A percentile compares a stretch with the other conserved stretches of the same genome.
phyloP scores from a whole-genome alignment of 2,888 invertebrate species.

The Cordilura impudica region DNA sequence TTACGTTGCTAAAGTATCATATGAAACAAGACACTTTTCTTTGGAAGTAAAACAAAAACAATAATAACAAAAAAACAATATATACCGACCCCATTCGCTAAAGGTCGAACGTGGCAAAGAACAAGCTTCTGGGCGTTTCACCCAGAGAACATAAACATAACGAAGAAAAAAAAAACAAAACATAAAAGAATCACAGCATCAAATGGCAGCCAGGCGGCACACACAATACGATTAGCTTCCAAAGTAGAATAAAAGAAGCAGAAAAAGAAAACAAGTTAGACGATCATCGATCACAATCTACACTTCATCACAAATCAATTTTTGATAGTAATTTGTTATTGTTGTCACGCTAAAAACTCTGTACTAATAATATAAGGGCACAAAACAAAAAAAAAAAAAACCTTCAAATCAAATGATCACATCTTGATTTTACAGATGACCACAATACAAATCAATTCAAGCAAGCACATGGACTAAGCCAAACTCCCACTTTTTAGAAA shows the following conservation, averaged over 20 bases:
- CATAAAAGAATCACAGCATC: conserved; percentile 35
- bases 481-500: background rate
- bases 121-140: conserved; percentile 65
- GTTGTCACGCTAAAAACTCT: conserved; percentile 58
- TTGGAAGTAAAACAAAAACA: conserved; percentile 28
- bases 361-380: background rate
- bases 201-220: conserved; percentile 48
- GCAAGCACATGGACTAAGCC: no score
- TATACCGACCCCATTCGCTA: conserved; percentile 57
- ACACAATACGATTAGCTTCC: conserved; percentile 48
- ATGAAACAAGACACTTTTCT: conserved; percentile 39
- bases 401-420: conserved; percentile 30
- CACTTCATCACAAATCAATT: conserved; percentile 61
- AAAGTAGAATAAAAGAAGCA: conserved; percentile 23
- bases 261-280: conserved; percentile 22
- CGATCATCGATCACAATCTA: conserved; percentile 47
- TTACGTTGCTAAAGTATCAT: conserved; percentile 1
- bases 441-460: conserved; percentile 40
- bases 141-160: conserved; percentile 24
- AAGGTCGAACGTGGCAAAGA: conserved; percentile 58
- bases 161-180: background rate
- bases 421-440: conserved; percentile 31
- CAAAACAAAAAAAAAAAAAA: conserved; percentile 6
- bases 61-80: conserved; percentile 31
- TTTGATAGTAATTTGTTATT: conserved; percentile 55